These are phyloP conservation scores for Colossoma macropomum DNA, from an alignment of 2,113 vertebrate species.

Conservation along the genomic window DNA sequence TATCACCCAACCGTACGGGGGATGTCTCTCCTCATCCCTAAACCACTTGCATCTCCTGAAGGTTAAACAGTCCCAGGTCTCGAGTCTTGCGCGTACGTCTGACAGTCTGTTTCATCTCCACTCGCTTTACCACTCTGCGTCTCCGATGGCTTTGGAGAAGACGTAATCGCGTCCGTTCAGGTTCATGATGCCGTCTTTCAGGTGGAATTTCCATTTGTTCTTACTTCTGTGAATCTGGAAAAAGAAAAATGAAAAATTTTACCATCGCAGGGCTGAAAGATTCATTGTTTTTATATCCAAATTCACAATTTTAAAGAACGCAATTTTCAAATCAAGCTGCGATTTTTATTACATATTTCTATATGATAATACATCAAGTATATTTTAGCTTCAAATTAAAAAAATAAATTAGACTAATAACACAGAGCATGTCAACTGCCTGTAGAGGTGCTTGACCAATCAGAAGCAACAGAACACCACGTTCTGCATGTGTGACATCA, in stretches of 20 bases:
- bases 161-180: slow-evolving; percentile 98
- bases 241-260: background rate
- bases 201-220: slow-evolving; percentile 99
- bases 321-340: no score
- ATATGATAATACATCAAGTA: no score
- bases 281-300: no score
- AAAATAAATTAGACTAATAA: no score
- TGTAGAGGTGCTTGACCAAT: no score
- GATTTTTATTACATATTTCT: no score
- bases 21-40: slow-evolving; percentile 26
- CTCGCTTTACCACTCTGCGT: slow-evolving; percentile 93
- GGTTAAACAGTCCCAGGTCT: slow-evolving; percentile 64
- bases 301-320: no score
- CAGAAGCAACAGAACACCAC: no score
- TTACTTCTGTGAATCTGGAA: slow-evolving; percentile 98
- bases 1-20: slow-evolving; percentile 29
- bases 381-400: no score
- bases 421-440: no score
- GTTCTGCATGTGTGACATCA: no score
- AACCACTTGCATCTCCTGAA: slow-evolving; percentile 31
- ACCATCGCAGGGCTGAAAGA: no score
- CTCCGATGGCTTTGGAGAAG: slow-evolving; percentile 99
- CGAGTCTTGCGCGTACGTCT: slow-evolving; percentile 23
- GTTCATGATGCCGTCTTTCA: slow-evolving; percentile 99
- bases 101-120: background rate